These are phyloP conservation scores for Tubiluchus corallicola DNA, from an alignment of 2,888 invertebrate species.

Conservation along the genomic window DNA sequence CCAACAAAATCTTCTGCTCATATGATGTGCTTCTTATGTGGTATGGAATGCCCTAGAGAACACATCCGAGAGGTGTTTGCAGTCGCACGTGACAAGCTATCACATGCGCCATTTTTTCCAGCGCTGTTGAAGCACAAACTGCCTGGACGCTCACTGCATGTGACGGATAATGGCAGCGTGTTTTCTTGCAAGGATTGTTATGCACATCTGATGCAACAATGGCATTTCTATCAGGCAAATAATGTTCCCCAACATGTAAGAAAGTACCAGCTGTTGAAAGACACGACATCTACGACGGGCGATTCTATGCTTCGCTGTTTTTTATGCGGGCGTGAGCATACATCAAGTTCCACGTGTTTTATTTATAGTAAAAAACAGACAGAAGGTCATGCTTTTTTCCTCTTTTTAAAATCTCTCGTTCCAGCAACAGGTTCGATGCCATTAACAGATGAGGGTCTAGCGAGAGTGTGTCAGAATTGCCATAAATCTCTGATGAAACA, in stretches of 20 bases:
- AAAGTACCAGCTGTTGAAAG: slow-evolving; percentile 51
- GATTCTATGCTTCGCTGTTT: slow-evolving; percentile 59
- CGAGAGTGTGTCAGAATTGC: slow-evolving; percentile 67
- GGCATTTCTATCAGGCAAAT: slow-evolving; percentile 54
- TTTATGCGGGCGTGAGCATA: slow-evolving; percentile 62
- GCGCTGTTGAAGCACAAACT: slow-evolving; percentile 51
- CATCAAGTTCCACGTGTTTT: slow-evolving; percentile 50
- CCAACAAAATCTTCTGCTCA: slow-evolving; percentile 76
- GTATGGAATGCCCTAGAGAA: slow-evolving; percentile 64
- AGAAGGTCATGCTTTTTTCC: slow-evolving; percentile 71
- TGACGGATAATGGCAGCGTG: slow-evolving; percentile 54
- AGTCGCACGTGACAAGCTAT: not conserved
- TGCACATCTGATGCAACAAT: slow-evolving; percentile 69
- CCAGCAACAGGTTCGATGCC: slow-evolving; percentile 68
- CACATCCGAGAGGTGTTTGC: slow-evolving; percentile 41
- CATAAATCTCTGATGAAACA: slow-evolving; percentile 70
- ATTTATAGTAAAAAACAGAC: slow-evolving; percentile 66
- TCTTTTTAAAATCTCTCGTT: slow-evolving; percentile 60
- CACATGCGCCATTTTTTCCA: slow-evolving; percentile 29
- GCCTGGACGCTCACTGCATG: slow-evolving; percentile 63
- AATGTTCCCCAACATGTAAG: slow-evolving; percentile 56
- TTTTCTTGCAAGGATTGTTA: slow-evolving; percentile 67
- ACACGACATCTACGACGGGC: slow-evolving; percentile 41
- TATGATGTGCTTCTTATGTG: slow-evolving; percentile 66
- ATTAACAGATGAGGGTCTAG: slow-evolving; percentile 71